Conservation (phyloP, 2,888 invertebrate species). For the Baccha elongata region DNA sequence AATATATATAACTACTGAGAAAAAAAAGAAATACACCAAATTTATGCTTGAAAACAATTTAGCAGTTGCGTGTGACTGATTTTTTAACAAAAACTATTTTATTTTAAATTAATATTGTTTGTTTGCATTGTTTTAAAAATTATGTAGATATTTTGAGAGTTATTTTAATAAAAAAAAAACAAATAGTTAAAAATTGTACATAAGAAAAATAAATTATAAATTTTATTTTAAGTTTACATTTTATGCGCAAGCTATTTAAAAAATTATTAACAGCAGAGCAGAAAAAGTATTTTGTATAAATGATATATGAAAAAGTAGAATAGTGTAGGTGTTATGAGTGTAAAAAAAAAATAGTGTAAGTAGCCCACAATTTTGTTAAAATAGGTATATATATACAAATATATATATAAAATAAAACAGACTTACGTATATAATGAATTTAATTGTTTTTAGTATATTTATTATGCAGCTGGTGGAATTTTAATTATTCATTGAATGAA, state of each 20-base stretch:
- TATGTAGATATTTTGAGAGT: constrained; percentile 27
- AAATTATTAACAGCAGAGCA: constrained; percentile 3
- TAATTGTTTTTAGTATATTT: too few relatives aligned
- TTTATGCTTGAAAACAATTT: constrained; percentile 33
- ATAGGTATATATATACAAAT: constrained; percentile 31
- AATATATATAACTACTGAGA: constrained; percentile 32
- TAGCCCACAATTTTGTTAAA: constrained; percentile 63
- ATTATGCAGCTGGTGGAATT: neutral
- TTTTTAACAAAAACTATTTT: constrained; percentile 51
- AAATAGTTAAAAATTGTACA: constrained; percentile 45
- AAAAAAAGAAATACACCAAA: constrained; percentile 25
- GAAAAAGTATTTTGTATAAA: constrained; percentile 64
- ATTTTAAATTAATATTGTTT: constrained; percentile 25
- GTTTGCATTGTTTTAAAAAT: constrained; percentile 12
- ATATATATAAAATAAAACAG: constrained; percentile 16
- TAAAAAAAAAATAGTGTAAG: constrained; percentile 64
- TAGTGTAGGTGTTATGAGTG: constrained; percentile 54
- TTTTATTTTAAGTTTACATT: constrained; percentile 41
- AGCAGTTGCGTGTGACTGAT: constrained; percentile 65
- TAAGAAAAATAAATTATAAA: constrained; percentile 27
- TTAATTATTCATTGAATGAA: too few relatives aligned
- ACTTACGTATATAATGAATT: constrained; percentile 1
- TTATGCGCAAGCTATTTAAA: constrained; percentile 39
- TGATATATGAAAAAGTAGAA: constrained; percentile 33
- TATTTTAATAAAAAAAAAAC: constrained; percentile 16